Conservation (phyloP, 2,797 vertebrate genomes). For the Mormyrus proboscirostris region DNA sequence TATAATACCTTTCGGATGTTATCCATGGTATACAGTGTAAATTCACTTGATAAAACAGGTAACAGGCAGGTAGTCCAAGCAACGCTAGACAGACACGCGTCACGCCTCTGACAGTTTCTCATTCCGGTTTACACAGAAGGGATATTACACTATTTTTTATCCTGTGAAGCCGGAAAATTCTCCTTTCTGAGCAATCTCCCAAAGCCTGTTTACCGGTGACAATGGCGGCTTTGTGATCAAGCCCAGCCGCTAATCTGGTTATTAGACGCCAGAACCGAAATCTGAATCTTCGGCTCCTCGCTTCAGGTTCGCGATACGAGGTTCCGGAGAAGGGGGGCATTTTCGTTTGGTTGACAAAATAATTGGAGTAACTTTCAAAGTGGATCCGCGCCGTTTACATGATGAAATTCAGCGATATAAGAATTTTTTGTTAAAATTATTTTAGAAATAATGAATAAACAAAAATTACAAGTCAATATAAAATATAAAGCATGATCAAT, state of each 20-base stretch:
- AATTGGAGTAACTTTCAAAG: background rate
- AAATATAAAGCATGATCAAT: background rate
- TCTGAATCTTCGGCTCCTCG: conserved; percentile 24
- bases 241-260: conserved; percentile 29
- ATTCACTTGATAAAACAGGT: background rate
- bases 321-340: background rate
- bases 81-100: background rate
- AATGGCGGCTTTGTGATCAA: conserved; percentile 38
- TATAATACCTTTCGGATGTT: background rate
- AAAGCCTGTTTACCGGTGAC: conserved; percentile 40
- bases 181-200: conserved; percentile 27
- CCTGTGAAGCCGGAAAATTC: background rate
- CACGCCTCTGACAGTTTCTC: background rate
- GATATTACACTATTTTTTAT: background rate
- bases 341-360: background rate
- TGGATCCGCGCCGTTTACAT: background rate
- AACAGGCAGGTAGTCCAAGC: background rate
- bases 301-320: background rate
- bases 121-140: background rate
- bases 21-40: background rate
- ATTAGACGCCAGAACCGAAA: conserved; percentile 28
- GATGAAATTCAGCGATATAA: background rate
- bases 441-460: background rate
- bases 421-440: background rate
- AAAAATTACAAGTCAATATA: background rate